Conservation (phyloP, 2,113 vertebrate genomes). For the Pelecanus crispus region DNA sequence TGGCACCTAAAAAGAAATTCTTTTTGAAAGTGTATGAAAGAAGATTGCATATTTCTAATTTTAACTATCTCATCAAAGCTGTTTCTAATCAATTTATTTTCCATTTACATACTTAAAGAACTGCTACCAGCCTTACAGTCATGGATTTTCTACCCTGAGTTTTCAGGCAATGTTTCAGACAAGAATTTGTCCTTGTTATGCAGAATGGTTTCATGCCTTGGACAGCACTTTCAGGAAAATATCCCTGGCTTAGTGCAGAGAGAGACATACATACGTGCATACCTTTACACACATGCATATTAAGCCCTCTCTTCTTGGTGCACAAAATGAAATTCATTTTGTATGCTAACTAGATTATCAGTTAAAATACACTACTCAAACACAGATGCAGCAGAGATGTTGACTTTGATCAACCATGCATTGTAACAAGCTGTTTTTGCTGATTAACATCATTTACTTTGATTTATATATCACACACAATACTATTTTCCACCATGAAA, state of each 20-base stretch:
- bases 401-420: background rate
- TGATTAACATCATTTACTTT: background rate
- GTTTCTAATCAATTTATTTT: background rate
- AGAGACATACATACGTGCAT: background rate
- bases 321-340: background rate
- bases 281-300: background rate
- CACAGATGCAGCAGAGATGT: background rate
- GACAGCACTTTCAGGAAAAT: background rate
- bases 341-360: background rate
- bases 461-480: background rate
- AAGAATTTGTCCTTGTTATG: background rate
- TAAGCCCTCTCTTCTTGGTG: background rate
- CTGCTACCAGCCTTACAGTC: background rate
- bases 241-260: background rate
- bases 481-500: background rate
- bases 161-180: background rate
- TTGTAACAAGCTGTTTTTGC: background rate
- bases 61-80: background rate
- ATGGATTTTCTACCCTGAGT: background rate
- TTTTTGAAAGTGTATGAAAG: background rate
- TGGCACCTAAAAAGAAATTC: background rate
- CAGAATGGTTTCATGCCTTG: background rate
- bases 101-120: background rate
- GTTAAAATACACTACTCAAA: background rate
- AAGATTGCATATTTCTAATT: background rate